Percentiles rank a stretch among this genome's conserved stretches.
These are phyloP conservation scores for Urophycis tenuis DNA, from an alignment of 2,797 vertebrate genomes.

Conservation along the genomic window DNA sequence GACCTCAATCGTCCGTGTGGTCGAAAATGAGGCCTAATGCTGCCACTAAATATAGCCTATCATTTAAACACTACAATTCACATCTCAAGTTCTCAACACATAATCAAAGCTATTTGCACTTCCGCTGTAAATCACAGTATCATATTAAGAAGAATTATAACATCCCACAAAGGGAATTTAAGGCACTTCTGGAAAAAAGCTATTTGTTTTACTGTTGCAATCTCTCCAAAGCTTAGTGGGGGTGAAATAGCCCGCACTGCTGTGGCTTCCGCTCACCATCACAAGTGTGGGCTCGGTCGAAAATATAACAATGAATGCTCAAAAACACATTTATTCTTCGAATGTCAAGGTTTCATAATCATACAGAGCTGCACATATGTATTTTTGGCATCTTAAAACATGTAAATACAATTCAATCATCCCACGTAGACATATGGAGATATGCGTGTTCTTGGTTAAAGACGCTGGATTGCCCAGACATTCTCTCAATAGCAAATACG, in stretches of 20 bases:
- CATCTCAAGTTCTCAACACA: neutral
- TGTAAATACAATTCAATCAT: too few relatives aligned
- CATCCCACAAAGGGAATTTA: neutral
- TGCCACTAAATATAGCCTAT: neutral
- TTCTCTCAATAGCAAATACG: neutral
- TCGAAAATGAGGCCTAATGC: neutral
- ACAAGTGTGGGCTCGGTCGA: neutral
- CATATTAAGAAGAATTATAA: neutral
- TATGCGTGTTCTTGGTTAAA: too few relatives aligned
- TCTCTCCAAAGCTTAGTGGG: neutral
- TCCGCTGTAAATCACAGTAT: neutral
- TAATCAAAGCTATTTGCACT: too few relatives aligned
- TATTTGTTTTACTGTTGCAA: neutral
- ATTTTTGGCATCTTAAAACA: too few relatives aligned
- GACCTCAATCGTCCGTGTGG: slow-evolving; percentile 42
- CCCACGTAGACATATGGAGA: too few relatives aligned
- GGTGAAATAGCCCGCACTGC: neutral
- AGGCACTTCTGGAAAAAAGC: neutral
- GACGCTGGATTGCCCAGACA: too few relatives aligned
- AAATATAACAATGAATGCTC: neutral
- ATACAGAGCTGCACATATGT: neutral
- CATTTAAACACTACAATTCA: neutral
- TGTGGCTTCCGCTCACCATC: too few relatives aligned
- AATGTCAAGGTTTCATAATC: neutral
- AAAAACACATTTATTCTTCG: neutral